Percentiles rank a stretch among this genome's conserved stretches.
Conservation (phyloP, 1,140 invertebrate species). For the Drosophila orena region DNA sequence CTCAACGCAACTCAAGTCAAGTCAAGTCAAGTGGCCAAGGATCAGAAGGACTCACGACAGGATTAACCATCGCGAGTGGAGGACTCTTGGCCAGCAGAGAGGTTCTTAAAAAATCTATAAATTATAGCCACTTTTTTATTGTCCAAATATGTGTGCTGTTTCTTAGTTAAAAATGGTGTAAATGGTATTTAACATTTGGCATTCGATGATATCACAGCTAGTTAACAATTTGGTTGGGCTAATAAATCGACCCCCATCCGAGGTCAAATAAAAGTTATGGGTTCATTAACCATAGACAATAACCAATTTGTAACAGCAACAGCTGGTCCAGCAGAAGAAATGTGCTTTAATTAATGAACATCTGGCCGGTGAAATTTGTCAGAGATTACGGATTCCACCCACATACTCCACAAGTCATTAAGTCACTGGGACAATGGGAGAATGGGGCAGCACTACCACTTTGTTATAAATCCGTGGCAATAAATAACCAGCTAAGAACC, state of each 20-base stretch:
- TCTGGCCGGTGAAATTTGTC: conserved; percentile 8
- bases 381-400: neutral
- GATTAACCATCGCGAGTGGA: conserved; percentile 25
- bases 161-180: too few relatives aligned
- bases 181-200: too few relatives aligned
- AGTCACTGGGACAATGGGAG: neutral
- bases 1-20: conserved; percentile 22
- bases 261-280: conserved; percentile 37
- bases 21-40: conserved; percentile 42
- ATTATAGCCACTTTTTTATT: too few relatives aligned
- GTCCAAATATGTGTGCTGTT: too few relatives aligned
- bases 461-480: conserved; percentile 32
- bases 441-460: neutral
- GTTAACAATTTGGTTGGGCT: neutral
- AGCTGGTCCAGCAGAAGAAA: conserved; percentile 9
- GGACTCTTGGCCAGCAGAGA: conserved; percentile 12
- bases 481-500: conserved; percentile 11
- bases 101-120: conserved; percentile 22
- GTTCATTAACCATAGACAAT: conserved; percentile 66
- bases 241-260: neutral
- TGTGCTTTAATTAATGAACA: conserved; percentile 27
- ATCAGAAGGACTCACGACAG: conserved; percentile 36
- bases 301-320: conserved; percentile 56
- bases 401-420: neutral
- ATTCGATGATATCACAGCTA: neutral